phyloP scores from a whole-genome alignment of 1,140 invertebrate genomes.

The Drosophila seguyi region DNA sequence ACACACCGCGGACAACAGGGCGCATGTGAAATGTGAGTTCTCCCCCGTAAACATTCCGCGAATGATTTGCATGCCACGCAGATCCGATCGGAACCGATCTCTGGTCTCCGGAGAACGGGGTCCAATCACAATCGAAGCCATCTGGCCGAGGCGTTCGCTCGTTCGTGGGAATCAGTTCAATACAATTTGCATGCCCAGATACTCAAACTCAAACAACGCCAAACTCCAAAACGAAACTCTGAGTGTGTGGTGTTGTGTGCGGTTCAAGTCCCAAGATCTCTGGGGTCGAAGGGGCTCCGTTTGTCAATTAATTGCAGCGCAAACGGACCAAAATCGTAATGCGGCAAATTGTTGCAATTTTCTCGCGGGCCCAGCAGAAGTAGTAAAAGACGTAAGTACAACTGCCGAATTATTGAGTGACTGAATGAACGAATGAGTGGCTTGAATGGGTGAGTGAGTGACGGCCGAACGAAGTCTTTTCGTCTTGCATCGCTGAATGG shows the following conservation, averaged over 20 bases:
- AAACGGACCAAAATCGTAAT: conserved; percentile 56
- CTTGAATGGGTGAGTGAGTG: conserved; percentile 43
- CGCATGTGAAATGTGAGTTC: conserved; percentile 59
- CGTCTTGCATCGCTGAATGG: conserved; percentile 76
- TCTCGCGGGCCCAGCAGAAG: conserved; percentile 60
- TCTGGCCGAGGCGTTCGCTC: conserved; percentile 60
- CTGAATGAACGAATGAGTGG: conserved; percentile 45
- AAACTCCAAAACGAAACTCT: conserved; percentile 6
- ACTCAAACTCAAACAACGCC: conserved; percentile 32
- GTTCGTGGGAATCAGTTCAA: conserved; percentile 82
- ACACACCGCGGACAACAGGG: conserved; percentile 42
- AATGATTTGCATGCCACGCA: conserved; percentile 77
- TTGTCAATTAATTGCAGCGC: conserved; percentile 80
- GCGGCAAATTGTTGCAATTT: conserved; percentile 80
- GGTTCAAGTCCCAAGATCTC: conserved; percentile 39
- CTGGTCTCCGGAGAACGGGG: conserved; percentile 28
- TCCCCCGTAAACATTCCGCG: conserved; percentile 56
- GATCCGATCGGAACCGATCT: conserved; percentile 56
- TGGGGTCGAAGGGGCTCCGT: conserved; percentile 51
- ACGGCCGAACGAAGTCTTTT: conserved; percentile 54
- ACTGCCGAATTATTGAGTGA: conserved; percentile 81
- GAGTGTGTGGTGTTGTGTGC: conserved; percentile 42
- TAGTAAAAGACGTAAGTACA: conserved; percentile 57
- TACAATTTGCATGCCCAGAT: conserved; percentile 76
- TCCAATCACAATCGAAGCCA: conserved; percentile 80